phyloP scores from a whole-genome alignment of 2,797 vertebrate genomes.

The Anabacerthia variegaticeps region DNA sequence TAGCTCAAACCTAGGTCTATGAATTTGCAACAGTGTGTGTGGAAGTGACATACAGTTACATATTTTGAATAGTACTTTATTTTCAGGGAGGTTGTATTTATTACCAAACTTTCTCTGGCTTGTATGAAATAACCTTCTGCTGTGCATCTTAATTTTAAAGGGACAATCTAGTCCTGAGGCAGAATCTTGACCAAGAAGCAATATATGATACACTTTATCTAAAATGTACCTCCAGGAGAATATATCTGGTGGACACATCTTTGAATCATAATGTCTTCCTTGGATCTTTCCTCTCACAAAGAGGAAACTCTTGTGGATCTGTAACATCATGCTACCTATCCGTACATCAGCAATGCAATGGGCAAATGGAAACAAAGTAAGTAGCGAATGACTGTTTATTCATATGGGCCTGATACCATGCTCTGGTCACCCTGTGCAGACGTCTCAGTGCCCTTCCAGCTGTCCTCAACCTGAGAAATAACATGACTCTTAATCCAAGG shows the following conservation, averaged over 20 bases:
- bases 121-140: not conserved
- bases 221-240: not conserved
- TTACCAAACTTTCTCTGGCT: not conserved
- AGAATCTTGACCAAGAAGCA: not conserved
- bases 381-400: not conserved
- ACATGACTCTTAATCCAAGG: not conserved
- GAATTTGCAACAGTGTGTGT: not conserved
- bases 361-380: not conserved
- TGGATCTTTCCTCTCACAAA: not conserved
- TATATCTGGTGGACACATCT: not conserved
- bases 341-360: not conserved
- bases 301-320: not conserved
- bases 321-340: not conserved
- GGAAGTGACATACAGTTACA: not conserved
- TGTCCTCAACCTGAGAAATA: not conserved
- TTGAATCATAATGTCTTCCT: not conserved
- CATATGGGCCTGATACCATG: not conserved
- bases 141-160: not conserved
- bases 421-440: not conserved
- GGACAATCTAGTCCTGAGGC: not conserved
- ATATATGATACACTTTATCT: not conserved
- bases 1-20: not conserved
- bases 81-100: not conserved
- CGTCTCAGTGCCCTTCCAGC: not conserved
- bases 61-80: not conserved